A percentile compares a stretch with the other conserved stretches of the same genome.
Evolutionary conservation across 2,797 vertebrate species (phyloP).

Genomic region (Merluccius polli): DNA sequence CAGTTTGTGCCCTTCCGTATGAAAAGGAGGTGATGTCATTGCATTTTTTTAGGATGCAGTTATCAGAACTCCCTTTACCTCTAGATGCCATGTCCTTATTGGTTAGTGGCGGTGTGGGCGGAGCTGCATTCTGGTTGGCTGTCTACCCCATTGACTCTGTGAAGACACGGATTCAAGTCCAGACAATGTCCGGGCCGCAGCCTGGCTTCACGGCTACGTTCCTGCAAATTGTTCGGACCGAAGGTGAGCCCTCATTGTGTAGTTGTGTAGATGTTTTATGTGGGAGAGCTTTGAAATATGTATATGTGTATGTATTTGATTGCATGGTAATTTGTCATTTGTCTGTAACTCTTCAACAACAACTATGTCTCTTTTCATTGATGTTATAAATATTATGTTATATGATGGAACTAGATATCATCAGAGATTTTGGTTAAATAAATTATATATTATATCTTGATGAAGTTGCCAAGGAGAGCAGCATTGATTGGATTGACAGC

Average conservation of each 20-base stretch:
- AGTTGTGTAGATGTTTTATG: not conserved
- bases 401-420: not conserved
- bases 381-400: not conserved
- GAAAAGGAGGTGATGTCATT: not conserved
- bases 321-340: not conserved
- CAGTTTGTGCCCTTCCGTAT: not conserved
- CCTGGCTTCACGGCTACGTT: conserved; percentile 75
- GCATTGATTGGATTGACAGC: not conserved
- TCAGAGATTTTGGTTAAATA: not conserved
- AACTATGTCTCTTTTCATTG: not conserved
- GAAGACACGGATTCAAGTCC: conserved; percentile 83
- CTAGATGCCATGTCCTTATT: conserved; percentile 74
- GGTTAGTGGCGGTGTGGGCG: conserved; percentile 80
- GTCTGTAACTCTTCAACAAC: not conserved
- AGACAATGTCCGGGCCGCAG: conserved; percentile 80
- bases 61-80: not conserved
- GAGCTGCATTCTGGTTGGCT: conserved; percentile 77
- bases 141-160: conserved; percentile 82
- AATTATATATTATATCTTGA: not conserved
- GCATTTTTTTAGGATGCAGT: not conserved
- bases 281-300: not conserved
- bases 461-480: not conserved
- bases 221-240: conserved; percentile 64
- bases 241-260: conserved; percentile 64
- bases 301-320: not conserved